Evolutionary conservation across 2,888 invertebrate species (phyloP).

Genomic region (Hypomecis punctinalis): DNA sequence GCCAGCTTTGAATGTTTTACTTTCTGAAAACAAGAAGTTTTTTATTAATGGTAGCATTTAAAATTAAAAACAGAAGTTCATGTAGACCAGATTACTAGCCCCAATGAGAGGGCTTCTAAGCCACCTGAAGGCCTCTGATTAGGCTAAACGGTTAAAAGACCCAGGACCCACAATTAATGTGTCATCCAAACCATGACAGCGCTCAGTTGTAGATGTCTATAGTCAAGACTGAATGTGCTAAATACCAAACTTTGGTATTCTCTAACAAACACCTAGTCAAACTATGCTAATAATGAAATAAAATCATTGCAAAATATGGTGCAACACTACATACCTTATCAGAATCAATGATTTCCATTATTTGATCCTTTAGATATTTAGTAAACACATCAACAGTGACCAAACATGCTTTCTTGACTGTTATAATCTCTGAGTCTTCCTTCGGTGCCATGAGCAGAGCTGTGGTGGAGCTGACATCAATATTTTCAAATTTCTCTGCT

Average conservation of each 20-base stretch:
- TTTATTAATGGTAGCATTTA: too few relatives aligned
- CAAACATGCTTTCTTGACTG: slow-evolving; percentile 96
- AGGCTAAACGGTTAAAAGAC: too few relatives aligned
- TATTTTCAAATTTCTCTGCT: slow-evolving; percentile 91
- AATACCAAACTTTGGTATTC: too few relatives aligned
- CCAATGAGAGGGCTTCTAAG: too few relatives aligned
- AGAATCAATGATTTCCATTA: slow-evolving; percentile 99
- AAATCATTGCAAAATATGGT: slow-evolving; percentile 56
- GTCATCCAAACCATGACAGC: too few relatives aligned
- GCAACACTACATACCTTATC: slow-evolving; percentile 88
- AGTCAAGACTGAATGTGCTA: too few relatives aligned
- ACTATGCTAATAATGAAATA: background rate
- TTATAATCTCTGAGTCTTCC: slow-evolving; percentile 95
- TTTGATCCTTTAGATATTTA: slow-evolving; percentile 98
- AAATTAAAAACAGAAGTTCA: too few relatives aligned
- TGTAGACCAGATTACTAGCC: too few relatives aligned
- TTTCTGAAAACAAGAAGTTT: slow-evolving; percentile 87
- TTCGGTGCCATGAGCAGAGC: slow-evolving; percentile 97
- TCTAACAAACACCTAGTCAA: too few relatives aligned
- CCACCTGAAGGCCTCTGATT: too few relatives aligned
- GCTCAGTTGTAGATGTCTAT: too few relatives aligned
- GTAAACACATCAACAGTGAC: slow-evolving; percentile 98
- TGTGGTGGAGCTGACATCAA: slow-evolving; percentile 93
- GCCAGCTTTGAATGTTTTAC: slow-evolving; percentile 97
- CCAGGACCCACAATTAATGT: too few relatives aligned